phyloP scores from a whole-genome alignment of 2,888 invertebrate genomes.

The Zhengitettix transpicula region DNA sequence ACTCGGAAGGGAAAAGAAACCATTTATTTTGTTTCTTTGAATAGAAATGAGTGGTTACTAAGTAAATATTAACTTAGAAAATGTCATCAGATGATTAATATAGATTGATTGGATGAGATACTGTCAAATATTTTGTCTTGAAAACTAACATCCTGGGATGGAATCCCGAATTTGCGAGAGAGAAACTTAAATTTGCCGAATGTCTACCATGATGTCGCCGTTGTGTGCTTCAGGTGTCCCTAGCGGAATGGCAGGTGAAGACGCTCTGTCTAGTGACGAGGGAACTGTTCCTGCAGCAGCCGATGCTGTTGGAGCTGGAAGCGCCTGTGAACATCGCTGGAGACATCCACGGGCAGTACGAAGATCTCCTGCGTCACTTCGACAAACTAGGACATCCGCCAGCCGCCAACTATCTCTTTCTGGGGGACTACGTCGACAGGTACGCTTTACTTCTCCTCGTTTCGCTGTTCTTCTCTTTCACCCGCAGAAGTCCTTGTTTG shows the following conservation, averaged over 20 bases:
- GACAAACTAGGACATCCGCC: conserved; percentile 33
- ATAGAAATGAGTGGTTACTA: too few species aligned
- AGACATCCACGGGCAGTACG: conserved; percentile 34
- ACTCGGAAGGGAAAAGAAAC: too few species aligned
- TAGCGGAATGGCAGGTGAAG: conserved; percentile 23
- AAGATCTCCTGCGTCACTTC: conserved; percentile 32
- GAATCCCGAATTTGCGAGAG: too few species aligned
- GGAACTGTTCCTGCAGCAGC: conserved; percentile 25
- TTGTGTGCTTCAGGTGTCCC: background rate
- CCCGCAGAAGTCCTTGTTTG: too few species aligned
- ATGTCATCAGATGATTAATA: too few species aligned
- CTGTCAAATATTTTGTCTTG: too few species aligned
- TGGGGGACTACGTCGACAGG: conserved; percentile 38
- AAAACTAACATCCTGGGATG: too few species aligned
- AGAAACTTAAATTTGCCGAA: too few species aligned
- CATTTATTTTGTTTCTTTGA: too few species aligned
- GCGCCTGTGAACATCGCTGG: conserved; percentile 34
- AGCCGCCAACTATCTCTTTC: conserved; percentile 31
- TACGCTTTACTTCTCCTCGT: conserved; percentile 8
- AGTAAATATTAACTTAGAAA: too few species aligned
- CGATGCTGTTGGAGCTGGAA: conserved; percentile 30
- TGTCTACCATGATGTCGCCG: background rate
- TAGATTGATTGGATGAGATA: too few species aligned
- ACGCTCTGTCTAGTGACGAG: conserved; percentile 25
- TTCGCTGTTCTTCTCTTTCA: too few species aligned